Conservation (phyloP, 2,113 vertebrate species). For the Malurus alboscapulatus region DNA sequence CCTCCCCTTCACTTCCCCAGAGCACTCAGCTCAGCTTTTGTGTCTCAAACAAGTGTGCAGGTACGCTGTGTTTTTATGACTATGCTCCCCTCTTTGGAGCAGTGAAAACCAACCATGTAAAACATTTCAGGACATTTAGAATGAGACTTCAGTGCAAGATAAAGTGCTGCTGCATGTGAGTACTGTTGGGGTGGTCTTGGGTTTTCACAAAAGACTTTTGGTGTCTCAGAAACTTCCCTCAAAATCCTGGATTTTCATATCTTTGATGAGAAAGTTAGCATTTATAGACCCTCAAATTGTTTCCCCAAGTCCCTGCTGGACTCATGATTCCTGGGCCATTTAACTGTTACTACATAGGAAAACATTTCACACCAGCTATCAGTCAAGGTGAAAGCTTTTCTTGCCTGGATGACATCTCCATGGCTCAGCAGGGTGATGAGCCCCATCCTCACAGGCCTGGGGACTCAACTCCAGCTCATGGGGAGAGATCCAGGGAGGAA, state of each 20-base stretch:
- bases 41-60: background rate
- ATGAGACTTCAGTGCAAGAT: background rate
- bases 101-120: background rate
- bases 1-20: background rate
- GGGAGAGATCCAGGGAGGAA: background rate
- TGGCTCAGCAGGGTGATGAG: background rate
- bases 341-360: background rate
- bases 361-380: background rate
- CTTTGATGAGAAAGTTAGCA: background rate
- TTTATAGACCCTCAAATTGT: background rate
- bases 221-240: background rate
- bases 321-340: background rate
- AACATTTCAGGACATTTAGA: background rate
- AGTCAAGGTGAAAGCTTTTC: background rate
- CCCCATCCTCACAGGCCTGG: background rate
- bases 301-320: background rate
- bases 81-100: background rate
- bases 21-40: background rate
- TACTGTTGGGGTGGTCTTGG: background rate
- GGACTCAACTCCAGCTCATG: background rate
- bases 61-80: background rate
- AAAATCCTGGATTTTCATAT: background rate
- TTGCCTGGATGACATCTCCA: background rate
- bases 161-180: background rate
- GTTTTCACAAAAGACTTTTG: background rate